Conservation (phyloP, 2,888 invertebrate genomes). For the Aphrophora alni region DNA sequence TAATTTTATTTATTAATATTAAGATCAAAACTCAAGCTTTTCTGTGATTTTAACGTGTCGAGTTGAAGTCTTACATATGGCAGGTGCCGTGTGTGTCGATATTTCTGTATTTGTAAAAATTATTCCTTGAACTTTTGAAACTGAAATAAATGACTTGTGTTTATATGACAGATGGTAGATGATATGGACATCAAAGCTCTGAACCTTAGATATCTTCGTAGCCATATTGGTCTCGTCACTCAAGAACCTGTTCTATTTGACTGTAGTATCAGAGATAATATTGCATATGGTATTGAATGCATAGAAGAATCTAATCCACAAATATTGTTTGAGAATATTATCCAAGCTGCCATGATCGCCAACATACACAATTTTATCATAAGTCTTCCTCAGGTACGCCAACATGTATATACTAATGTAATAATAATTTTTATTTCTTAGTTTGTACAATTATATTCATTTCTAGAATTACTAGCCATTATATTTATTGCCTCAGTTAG, state of each 20-base stretch:
- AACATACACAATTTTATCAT: conserved; percentile 64
- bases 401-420: not conserved
- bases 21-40: no score
- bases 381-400: conserved; percentile 57
- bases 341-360: conserved; percentile 59
- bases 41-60: no score
- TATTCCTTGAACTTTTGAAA: no score
- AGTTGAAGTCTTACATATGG: no score
- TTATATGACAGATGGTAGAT: conserved; percentile 50
- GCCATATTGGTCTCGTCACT: conserved; percentile 79
- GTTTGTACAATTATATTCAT: no score
- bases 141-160: no score
- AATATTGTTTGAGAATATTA: conserved; percentile 62
- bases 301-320: conserved; percentile 57
- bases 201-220: conserved; percentile 71
- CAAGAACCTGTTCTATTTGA: conserved; percentile 69
- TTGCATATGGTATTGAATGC: conserved; percentile 63
- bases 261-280: conserved; percentile 65
- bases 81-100: no score
- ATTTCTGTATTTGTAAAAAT: no score
- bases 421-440: no score
- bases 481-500: no score
- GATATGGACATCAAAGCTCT: conserved; percentile 59
- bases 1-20: no score
- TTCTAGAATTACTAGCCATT: no score